Base-by-base conservation (phyloP, 2,797 vertebrate species). In the Macropodus opercularis region DNA sequence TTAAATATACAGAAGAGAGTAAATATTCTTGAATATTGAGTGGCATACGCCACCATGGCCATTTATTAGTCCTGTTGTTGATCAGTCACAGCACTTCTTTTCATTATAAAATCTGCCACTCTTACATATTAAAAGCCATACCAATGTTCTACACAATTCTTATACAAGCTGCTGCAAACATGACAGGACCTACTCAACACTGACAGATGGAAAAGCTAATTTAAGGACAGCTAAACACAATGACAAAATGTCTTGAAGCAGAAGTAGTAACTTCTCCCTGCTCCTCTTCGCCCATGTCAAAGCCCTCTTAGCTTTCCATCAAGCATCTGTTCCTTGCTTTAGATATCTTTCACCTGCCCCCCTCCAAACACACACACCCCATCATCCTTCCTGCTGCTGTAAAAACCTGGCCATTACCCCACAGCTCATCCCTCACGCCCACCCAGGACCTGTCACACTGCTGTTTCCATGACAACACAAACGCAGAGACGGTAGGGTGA, bases 391-490 rank as follows among this genome's bases (percentile, higher is more conserved):
- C 62, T 69, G 53, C 40, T 17, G 72, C 83, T 85, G 77, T 83
- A 79, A 85, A 86, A 91, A 78, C 85, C 88, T 79, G 81, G 88
- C 87, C 88, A 90, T 91, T 91, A 87, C 86, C 87, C 88, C 84
- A 82, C 78, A 78, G 81, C 87, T 90, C 87, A 89, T 88, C 82
- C 79, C 84, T 91, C 90, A 92, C 84, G 81, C 87, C 87, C 83
- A 91, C 90, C 86, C 75, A 86, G 81, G 89, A 90, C 87, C 90
- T 87, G 85, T 91, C 90, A 91, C 85, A 83, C 72, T 68, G 60
- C 84, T 88, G 91, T 92, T 92, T 84, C 91, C 90, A 90, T 91
- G 91, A 89, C 91, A 73, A 92, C 90, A 42, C 76, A 69, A 85
- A 87, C 69, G 79, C 89, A 88, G 83, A 86, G 78, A 80, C 82